phyloP scores from a whole-genome alignment of 2,888 invertebrate species.

The Ephialtes manifestator region DNA sequence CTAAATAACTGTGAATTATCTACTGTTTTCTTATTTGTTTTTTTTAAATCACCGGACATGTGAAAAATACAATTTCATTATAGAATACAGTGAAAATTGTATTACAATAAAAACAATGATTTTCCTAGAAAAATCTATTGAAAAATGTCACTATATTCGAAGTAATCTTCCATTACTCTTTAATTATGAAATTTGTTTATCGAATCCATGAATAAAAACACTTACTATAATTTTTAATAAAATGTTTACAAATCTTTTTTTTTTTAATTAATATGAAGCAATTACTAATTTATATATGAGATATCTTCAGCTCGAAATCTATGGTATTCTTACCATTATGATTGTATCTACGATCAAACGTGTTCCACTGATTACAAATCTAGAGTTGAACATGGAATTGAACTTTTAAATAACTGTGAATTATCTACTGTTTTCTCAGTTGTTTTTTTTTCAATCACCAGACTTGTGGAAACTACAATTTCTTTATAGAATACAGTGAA shows the following conservation, averaged over 20 bases:
- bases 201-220: too few relatives aligned
- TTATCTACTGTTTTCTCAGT: neutral
- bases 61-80: neutral
- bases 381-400: neutral
- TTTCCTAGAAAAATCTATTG: too few relatives aligned
- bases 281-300: too few relatives aligned
- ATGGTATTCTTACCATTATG: neutral
- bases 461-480: neutral
- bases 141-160: too few relatives aligned
- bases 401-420: neutral
- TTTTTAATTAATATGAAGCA: too few relatives aligned
- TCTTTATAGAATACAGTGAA: constrained; percentile 3
- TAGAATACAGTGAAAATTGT: neutral
- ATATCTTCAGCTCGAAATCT: too few relatives aligned
- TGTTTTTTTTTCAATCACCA: neutral
- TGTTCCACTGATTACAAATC: neutral
- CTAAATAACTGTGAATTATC: neutral
- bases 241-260: too few relatives aligned
- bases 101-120: too few relatives aligned
- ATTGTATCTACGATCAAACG: neutral
- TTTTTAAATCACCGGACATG: neutral
- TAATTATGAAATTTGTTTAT: too few relatives aligned
- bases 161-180: too few relatives aligned
- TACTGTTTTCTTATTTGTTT: neutral
- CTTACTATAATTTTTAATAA: too few relatives aligned